Evolutionary conservation across 64 coral and sea anemone species (phyloP).

Genomic region (Pocillopora verrucosa): DNA sequence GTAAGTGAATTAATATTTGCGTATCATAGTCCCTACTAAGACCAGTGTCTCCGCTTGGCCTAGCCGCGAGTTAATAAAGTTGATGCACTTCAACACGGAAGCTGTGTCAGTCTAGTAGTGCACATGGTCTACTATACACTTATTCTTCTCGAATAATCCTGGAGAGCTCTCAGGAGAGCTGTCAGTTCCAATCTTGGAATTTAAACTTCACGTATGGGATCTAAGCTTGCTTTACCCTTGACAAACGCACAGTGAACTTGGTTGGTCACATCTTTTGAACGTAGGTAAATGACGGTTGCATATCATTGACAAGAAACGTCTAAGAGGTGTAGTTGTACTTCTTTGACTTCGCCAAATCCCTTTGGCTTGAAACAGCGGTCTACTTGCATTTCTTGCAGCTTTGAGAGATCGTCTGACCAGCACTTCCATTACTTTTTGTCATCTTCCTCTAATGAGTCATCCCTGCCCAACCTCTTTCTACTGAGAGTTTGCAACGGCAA

Average conservation of each 20-base stretch:
- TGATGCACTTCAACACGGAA: too few species aligned
- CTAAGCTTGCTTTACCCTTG: background rate
- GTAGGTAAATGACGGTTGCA: background rate
- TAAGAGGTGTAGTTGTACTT: conserved; percentile 16
- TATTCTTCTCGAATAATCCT: background rate
- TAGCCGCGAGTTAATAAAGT: too few species aligned
- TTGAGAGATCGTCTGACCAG: too few species aligned
- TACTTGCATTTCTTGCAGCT: background rate
- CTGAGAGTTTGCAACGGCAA: conserved; percentile 13
- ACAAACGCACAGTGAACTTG: background rate
- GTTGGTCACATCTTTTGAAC: background rate
- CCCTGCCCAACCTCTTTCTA: conserved; percentile 26
- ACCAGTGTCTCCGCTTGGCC: too few species aligned
- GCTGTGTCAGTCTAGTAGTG: too few species aligned
- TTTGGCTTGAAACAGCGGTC: conserved; percentile 22
- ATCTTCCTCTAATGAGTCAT: background rate
- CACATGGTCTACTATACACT: background rate
- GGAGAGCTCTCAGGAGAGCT: background rate
- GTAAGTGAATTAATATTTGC: too few species aligned
- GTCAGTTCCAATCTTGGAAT: background rate
- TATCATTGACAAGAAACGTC: background rate
- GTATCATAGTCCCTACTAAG: too few species aligned
- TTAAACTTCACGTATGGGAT: background rate
- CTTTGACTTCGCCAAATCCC: conserved; percentile 11
- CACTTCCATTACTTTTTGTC: too few species aligned